A percentile compares a stretch with the other conserved stretches of the same genome.
phyloP scores from a whole-genome alignment of 2,888 invertebrate species.

The Chorisops tibialis region DNA sequence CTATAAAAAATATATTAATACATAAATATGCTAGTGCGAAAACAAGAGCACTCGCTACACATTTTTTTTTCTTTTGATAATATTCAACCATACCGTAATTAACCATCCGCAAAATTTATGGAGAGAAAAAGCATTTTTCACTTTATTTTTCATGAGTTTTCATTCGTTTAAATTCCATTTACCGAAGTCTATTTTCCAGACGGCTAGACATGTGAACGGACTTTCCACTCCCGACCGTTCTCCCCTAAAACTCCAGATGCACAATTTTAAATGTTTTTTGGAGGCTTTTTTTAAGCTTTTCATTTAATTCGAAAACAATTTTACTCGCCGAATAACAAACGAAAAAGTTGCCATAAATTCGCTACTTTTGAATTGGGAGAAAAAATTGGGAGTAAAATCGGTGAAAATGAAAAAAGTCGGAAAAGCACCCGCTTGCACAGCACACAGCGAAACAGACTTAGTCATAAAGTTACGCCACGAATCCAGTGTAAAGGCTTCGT shows the following conservation, averaged over 20 bases:
- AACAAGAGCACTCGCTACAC: too few relatives aligned
- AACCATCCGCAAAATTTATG: too few relatives aligned
- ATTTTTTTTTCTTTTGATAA: too few relatives aligned
- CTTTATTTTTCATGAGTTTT: slow-evolving; percentile 14
- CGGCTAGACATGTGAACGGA: slow-evolving; percentile 17
- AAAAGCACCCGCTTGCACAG: background rate
- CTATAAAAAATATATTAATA: too few relatives aligned
- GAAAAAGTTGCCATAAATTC: slow-evolving; percentile 23
- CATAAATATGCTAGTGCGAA: too few relatives aligned
- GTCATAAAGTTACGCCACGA: too few relatives aligned
- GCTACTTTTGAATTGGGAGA: slow-evolving; percentile 15
- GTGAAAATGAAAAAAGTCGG: background rate
- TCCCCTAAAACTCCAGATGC: slow-evolving; percentile 1
- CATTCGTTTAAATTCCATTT: slow-evolving; percentile 21
- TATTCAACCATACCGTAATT: too few relatives aligned
- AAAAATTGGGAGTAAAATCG: background rate
- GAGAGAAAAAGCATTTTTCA: slow-evolving; percentile 8
- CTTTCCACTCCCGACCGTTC: background rate
- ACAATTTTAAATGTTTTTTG: slow-evolving; percentile 1
- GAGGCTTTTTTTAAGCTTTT: slow-evolving; percentile 3
- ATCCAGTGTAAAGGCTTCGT: too few relatives aligned
- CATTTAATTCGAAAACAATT: slow-evolving; percentile 26
- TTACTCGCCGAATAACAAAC: slow-evolving; percentile 1
- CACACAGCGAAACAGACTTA: too few relatives aligned
- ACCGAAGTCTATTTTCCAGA: slow-evolving; percentile 21